phyloP scores from a whole-genome alignment of 2,797 vertebrate species.

The Capromys pilorides region DNA sequence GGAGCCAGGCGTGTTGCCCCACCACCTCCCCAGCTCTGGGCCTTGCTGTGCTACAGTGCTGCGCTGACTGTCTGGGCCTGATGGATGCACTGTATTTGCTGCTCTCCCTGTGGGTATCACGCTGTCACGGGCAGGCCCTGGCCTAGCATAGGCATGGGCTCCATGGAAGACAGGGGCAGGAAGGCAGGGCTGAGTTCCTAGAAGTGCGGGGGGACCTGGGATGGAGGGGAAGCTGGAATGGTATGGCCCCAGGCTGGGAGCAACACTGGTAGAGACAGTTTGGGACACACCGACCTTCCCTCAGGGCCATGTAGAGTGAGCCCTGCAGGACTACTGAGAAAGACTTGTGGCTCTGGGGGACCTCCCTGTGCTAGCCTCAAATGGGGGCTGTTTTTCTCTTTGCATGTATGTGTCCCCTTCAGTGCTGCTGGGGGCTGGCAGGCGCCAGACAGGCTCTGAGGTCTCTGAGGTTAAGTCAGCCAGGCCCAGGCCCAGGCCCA shows the following conservation, averaged over 20 bases:
- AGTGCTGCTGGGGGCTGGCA: neutral
- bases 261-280: neutral
- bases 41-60: neutral
- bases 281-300: neutral
- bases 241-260: neutral
- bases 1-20: neutral
- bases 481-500: rapidly evolving
- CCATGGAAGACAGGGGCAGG: neutral
- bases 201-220: neutral
- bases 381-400: neutral
- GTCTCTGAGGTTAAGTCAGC: neutral
- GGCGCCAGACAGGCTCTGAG: neutral
- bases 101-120: neutral
- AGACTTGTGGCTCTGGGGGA: neutral
- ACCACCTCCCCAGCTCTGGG: neutral
- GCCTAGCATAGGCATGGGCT: neutral
- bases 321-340: neutral
- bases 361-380: too few relatives aligned
- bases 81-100: neutral
- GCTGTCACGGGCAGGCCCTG: neutral
- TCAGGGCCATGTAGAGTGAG: neutral
- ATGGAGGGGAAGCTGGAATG: neutral
- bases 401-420: neutral
- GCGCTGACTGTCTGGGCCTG: neutral
- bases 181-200: neutral